Evolutionary conservation across 2,113 vertebrate genomes (phyloP), one percentile per base, ranked within the genome.

Genomic region (Leptodactylus fuscus): DNA sequence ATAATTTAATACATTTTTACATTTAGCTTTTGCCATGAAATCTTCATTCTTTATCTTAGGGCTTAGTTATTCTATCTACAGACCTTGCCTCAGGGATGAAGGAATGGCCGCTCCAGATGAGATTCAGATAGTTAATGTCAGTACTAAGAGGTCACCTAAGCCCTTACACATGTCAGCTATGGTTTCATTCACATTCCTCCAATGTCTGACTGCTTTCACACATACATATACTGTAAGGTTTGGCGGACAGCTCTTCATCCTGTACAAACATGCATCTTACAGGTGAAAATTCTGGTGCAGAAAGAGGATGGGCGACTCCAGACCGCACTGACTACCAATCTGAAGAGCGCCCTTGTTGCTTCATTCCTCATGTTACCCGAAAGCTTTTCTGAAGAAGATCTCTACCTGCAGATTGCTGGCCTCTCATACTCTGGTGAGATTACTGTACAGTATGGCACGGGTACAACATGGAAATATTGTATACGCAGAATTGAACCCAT

Each of bases 311-410:
- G 83, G 55, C 92, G 88, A 83, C 94, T 99, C 8, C 91, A 94
- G 1, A 89, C 93, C 0, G 97, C 97, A 16, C 92, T 99, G 0
- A 88, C 93, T 27, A 92, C 92, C 53, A 99, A 99, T 81, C 90
- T 99, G 90, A 96, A 95, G 89, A 99, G 97, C n/a, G 97, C 97
- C 0, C 92, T 98, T 80, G 96, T 91, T 0, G 93, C 97, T 1
- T 96, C 97, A 69, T 97, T 99, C 86, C 97, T 99, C 77, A 97
- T 99, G 97, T 86, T 99, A 46, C 97, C 98, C 0, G 97, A 99
- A 88, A 99, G 97, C 88, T 98, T 96, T 89, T 95, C 94, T 0
- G 97, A 98, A 81, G 97, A 99, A 83, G 97, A 99, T 0, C 96
- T 99, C 1, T 99, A 96, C 79, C 60, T 95, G 86, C 94, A 96